A percentile compares a stretch with the other conserved stretches of the same genome.
phyloP scores from a whole-genome alignment of 1,140 invertebrate genomes.

The Rhysida immarginata region DNA sequence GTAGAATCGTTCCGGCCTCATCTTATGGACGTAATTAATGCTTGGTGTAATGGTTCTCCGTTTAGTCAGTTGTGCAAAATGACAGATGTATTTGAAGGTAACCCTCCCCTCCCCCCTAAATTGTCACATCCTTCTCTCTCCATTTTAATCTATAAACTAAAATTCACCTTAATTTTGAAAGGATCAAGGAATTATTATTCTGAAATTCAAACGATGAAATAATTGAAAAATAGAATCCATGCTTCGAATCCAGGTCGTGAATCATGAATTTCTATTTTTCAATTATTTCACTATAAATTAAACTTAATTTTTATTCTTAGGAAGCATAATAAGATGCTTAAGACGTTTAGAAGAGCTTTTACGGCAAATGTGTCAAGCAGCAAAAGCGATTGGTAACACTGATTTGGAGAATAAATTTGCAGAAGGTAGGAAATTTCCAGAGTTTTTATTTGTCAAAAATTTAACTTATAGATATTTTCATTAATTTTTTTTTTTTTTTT shows the following conservation, averaged over 20 bases:
- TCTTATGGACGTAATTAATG: slow-evolving; percentile 93
- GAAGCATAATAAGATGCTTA: slow-evolving; percentile 95
- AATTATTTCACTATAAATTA: too few relatives aligned
- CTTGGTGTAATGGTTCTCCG: slow-evolving; percentile 87
- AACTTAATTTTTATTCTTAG: too few relatives aligned
- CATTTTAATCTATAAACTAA: too few relatives aligned
- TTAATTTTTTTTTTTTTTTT: neutral
- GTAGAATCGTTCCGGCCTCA: slow-evolving; percentile 85
- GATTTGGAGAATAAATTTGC: slow-evolving; percentile 94
- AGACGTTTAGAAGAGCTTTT: slow-evolving; percentile 88
- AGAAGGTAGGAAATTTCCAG: slow-evolving; percentile 39
- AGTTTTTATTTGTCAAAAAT: neutral
- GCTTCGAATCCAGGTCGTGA: too few relatives aligned
- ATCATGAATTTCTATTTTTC: too few relatives aligned
- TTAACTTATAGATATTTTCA: neutral
- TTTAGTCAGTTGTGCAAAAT: slow-evolving; percentile 90
- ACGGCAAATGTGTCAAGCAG: slow-evolving; percentile 85
- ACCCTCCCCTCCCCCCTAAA: too few relatives aligned
- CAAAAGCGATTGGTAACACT: slow-evolving; percentile 91
- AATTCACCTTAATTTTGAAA: too few relatives aligned
- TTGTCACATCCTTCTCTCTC: too few relatives aligned
- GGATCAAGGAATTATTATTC: too few relatives aligned
- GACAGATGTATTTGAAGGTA: slow-evolving; percentile 97
- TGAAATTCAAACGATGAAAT: too few relatives aligned
- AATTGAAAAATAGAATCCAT: too few relatives aligned